Conservation (phyloP, 2,888 invertebrate species). For the Cheilosia soror region DNA sequence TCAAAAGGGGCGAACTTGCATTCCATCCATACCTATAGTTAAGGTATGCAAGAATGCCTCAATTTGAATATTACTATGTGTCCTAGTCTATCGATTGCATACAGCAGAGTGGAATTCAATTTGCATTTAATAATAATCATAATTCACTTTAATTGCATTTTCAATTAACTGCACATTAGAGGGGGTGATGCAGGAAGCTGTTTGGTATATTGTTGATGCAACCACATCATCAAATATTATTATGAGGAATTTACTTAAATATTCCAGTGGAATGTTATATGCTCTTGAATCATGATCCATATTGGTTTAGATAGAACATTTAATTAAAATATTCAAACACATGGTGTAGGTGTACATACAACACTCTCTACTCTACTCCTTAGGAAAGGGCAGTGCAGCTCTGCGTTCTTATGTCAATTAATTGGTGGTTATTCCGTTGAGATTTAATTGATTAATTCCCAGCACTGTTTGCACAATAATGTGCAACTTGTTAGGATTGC, state of each 20-base stretch:
- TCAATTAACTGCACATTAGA: constrained; percentile 45
- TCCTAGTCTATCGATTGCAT: neutral
- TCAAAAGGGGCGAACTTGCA: neutral
- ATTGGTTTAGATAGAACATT: no score
- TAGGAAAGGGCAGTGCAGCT: no score
- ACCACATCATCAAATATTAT: neutral
- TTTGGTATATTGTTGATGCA: neutral
- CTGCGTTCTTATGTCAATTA: no score
- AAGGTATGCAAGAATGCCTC: neutral
- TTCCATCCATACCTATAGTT: neutral
- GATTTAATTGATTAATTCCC: no score
- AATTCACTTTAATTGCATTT: constrained; percentile 49
- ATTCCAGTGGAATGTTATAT: constrained; percentile 3
- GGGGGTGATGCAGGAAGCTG: neutral
- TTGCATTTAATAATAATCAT: constrained; percentile 49
- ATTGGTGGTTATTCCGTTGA: no score
- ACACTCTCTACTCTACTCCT: no score
- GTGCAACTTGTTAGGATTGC: no score
- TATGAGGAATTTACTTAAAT: constrained; percentile 6
- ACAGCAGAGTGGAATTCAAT: constrained; percentile 38
- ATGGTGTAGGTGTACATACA: no score
- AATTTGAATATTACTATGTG: neutral
- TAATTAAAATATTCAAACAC: no score
- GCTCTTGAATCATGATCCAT: neutral
- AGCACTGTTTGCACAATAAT: no score